Evolutionary conservation across 2,888 invertebrate species (phyloP), one percentile per base, ranked within the genome.

Genomic region (Drosophila prostipennis): DNA sequence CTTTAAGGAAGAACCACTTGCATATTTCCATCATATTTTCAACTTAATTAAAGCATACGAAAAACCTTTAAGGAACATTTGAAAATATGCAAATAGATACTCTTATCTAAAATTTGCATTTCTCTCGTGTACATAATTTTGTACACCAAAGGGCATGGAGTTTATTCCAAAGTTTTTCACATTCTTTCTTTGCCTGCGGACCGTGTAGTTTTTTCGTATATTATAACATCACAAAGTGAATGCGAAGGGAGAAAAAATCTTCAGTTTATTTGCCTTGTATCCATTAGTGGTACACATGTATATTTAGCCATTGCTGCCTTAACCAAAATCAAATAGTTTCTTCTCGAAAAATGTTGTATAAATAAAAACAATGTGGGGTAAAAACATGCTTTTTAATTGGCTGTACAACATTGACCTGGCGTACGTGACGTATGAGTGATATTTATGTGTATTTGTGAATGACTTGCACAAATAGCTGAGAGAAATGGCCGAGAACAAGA

Each of bases 341-440:
- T 32, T 39, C 57, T 32, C 55, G 48, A 58, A 58, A 40, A 58
- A 58, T 54, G 57, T 58, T 58, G 57, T 58, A 58, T 58, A 58
- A 58, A 58, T 58, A 58, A 58, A 58, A 54, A 58, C 57, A 58
- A 58, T 58, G 57, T 40, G 57, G 16, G 32, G 34, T 29, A 48
- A 53, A 39, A 58, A 58, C 57, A 55, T 60, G 43, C 14, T 39
- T 45, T 60, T 60, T 60, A 58, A 45, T 60, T 60, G 58, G 58
- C 58, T 60, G 43, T 45, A 48, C 60, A 63, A 48, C 61, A 60
- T 63, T 60, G 61, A 63, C 61, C 61, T 60, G 61, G 61, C 61
- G 61, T 61, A 63, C 61, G 61, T 63, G 61, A 60, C 61, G 61
- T 60, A 63, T 63, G 61, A 63, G 61, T 63, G 60, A 63, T 63